These are phyloP conservation scores for Anoplius nigerrimus DNA, from an alignment of 2,888 invertebrate genomes.

Conservation along the genomic window DNA sequence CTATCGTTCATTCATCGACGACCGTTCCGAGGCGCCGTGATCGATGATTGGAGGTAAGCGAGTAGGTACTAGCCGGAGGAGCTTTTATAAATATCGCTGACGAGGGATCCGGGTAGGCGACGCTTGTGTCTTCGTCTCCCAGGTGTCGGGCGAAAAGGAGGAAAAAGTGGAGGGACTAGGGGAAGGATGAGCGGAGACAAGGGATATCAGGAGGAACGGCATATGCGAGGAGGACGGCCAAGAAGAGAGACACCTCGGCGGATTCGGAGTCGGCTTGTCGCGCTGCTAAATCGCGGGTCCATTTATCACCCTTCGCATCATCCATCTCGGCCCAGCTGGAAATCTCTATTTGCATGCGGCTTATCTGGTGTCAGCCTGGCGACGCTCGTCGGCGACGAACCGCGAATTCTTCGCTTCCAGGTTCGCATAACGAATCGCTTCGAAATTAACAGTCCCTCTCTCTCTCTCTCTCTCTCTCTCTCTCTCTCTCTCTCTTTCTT, in stretches of 20 bases:
- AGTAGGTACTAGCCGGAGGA: no score
- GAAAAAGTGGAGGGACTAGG: no score
- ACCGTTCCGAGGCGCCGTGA: no score
- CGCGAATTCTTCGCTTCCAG: conserved; percentile 30
- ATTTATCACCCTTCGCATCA: conserved; percentile 54
- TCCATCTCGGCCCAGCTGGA: conserved; percentile 60
- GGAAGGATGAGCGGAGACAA: not conserved
- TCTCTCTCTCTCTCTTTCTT: not conserved
- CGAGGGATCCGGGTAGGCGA: no score
- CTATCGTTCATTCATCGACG: no score
- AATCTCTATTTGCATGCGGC: conserved; percentile 67
- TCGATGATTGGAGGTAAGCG: no score
- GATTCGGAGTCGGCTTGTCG: conserved; percentile 39
- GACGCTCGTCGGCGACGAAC: conserved; percentile 12
- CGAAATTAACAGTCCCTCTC: not conserved
- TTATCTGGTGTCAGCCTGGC: conserved; percentile 52
- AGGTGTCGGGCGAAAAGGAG: no score
- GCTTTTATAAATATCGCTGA: no score
- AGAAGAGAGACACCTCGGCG: not conserved
- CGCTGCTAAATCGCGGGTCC: conserved; percentile 32
- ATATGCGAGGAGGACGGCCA: not conserved
- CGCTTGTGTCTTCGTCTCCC: no score
- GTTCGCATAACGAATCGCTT: conserved; percentile 2
- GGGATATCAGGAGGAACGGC: not conserved
- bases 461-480: no score